phyloP scores from a whole-genome alignment of 2,888 invertebrate genomes.

The Pseudeuparius sepicola region DNA sequence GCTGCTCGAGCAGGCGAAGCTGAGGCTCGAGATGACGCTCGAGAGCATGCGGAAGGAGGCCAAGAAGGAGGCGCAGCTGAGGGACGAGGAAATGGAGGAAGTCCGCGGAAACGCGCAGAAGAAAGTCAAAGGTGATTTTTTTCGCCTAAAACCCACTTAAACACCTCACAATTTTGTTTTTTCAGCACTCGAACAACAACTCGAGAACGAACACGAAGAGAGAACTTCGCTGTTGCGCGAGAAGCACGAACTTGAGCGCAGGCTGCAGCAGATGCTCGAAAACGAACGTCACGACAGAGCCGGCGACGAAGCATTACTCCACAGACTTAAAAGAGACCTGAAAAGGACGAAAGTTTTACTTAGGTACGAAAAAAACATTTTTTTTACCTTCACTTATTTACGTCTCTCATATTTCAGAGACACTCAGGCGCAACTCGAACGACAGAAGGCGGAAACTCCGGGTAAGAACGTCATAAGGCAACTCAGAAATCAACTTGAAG shows the following conservation, averaged over 20 bases:
- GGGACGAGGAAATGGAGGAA: slow-evolving; percentile 92
- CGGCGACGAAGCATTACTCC: slow-evolving; percentile 61
- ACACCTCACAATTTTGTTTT: slow-evolving; percentile 22
- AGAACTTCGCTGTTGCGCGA: slow-evolving; percentile 76
- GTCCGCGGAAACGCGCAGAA: slow-evolving; percentile 82
- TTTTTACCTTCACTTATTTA: no score
- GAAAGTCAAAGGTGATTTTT: slow-evolving; percentile 72
- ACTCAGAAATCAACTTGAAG: slow-evolving; percentile 65
- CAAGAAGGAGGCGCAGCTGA: slow-evolving; percentile 76
- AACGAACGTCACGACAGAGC: slow-evolving; percentile 61
- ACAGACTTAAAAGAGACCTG: slow-evolving; percentile 73
- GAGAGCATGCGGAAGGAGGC: slow-evolving; percentile 89
- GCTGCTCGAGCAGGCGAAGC: slow-evolving; percentile 84
- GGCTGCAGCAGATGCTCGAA: slow-evolving; percentile 70
- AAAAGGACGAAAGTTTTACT: slow-evolving; percentile 82
- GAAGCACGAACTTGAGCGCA: slow-evolving; percentile 83
- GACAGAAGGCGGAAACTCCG: slow-evolving; percentile 77
- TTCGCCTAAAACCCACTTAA: no score
- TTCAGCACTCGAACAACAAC: slow-evolving; percentile 77
- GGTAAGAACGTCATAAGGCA: slow-evolving; percentile 46
- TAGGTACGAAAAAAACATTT: no score
- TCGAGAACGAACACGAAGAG: slow-evolving; percentile 91
- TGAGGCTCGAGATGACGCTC: slow-evolving; percentile 85
- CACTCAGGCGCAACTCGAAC: slow-evolving; percentile 84
- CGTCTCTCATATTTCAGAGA: no score